Conservation (phyloP, 2,888 invertebrate species). For the Dolichomitus sp. region DNA sequence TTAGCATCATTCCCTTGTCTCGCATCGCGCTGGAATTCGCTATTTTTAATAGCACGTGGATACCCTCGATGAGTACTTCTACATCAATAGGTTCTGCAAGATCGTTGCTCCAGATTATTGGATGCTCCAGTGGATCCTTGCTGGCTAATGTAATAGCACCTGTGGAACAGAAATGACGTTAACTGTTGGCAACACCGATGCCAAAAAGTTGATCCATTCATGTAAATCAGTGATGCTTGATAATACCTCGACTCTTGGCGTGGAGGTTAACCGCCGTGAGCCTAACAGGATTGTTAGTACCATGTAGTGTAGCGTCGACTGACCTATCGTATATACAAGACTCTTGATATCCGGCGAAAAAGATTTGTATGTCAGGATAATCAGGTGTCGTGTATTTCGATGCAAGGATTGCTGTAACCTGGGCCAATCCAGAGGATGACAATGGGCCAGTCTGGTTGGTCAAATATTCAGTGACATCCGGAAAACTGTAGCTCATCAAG, state of each 20-base stretch:
- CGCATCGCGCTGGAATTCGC: slow-evolving; percentile 87
- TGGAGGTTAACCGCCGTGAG: slow-evolving; percentile 89
- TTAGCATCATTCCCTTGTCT: slow-evolving; percentile 66
- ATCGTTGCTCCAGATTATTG: slow-evolving; percentile 93
- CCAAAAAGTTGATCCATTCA: neutral
- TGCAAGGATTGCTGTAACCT: slow-evolving; percentile 89
- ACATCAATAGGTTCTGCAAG: slow-evolving; percentile 90
- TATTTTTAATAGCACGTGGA: slow-evolving; percentile 87
- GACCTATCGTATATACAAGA: slow-evolving; percentile 85
- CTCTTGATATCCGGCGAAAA: slow-evolving; percentile 89
- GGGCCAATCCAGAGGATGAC: slow-evolving; percentile 89
- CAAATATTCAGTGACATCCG: slow-evolving; percentile 87
- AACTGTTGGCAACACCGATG: neutral
- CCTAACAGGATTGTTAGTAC: slow-evolving; percentile 73
- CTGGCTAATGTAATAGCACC: slow-evolving; percentile 88
- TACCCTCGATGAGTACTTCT: slow-evolving; percentile 89
- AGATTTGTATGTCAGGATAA: slow-evolving; percentile 90
- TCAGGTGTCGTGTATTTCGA: slow-evolving; percentile 88
- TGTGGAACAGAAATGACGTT: slow-evolving; percentile 57
- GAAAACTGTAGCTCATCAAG: slow-evolving; percentile 87
- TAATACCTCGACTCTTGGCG: slow-evolving; percentile 89
- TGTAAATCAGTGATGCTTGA: neutral
- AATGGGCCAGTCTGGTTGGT: slow-evolving; percentile 89
- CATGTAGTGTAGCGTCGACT: slow-evolving; percentile 69
- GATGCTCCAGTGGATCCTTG: slow-evolving; percentile 90